Evolutionary conservation across 2,113 vertebrate species (phyloP), one percentile per base, ranked within the genome.

Genomic region (Trichomycterus rosablanca): DNA sequence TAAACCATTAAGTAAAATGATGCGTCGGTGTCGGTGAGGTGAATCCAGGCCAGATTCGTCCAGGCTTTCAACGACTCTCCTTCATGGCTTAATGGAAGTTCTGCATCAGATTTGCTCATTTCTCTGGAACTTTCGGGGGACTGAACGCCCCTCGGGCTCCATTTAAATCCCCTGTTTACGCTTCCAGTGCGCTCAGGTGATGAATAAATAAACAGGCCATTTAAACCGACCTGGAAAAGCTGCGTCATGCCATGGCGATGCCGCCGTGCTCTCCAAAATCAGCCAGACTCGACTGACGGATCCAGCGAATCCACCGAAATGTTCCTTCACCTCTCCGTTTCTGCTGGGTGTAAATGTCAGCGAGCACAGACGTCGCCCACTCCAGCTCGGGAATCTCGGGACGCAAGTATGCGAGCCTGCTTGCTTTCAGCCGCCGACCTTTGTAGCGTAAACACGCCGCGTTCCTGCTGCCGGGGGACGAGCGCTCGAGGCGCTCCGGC

Each of bases 161-260:
- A 30, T 32, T 37, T 43, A 24, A 24, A 40, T 14, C 51, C 32
- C 9, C 11, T 45, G 22, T 45, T 64, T 28, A 37, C 51, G 34
- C 46, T 30, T n/a, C n/a, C 39, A 7, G 24, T 19, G 12, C 48
- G 32, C 43, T 37, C 12, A 7, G 35, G 16, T 7, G 43, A 10
- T 49, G 23, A 65, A 48, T 57, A 65, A 65, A 56, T 49, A 48
- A 57, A 65, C 62, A 56, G 20, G 22, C 15, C 60, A 16, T 53
- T 63, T 53, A 23, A 34, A 14, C 3, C 23, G 12, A 1, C 3
- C 12, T 12, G 8, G 40, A 37, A 55, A 30, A 48, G 40, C 23
- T 16, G 14, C 6, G 44, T 23, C 23, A 32, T 30, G 18, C 14
- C 51, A 23, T 15, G 1, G 39, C 14, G 20, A 9, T 15, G 22